These are phyloP conservation scores for Thelaira solivaga DNA, from an alignment of 2,888 invertebrate genomes.

Conservation along the genomic window DNA sequence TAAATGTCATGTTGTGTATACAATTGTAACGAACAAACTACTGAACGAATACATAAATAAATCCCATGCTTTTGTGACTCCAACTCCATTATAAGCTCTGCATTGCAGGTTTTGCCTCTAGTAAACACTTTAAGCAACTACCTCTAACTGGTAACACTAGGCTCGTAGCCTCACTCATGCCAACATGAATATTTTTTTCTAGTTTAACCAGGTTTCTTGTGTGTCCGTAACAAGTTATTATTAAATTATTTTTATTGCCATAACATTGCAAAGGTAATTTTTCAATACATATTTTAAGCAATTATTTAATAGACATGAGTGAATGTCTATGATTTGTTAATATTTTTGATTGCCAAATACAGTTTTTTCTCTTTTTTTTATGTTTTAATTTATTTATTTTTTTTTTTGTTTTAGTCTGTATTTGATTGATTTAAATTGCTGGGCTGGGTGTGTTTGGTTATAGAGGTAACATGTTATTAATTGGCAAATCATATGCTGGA, in stretches of 20 bases:
- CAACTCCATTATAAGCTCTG: neutral
- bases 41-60: neutral
- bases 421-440: conserved; percentile 53
- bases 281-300: conserved; percentile 35
- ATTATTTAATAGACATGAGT: conserved; percentile 28
- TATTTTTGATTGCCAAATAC: conserved; percentile 46
- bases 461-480: conserved; percentile 36
- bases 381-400: neutral
- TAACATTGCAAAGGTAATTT: conserved; percentile 54
- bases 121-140: too few species aligned
- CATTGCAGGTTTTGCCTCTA: conserved; percentile 13
- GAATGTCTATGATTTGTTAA: conserved; percentile 50
- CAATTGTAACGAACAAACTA: too few species aligned
- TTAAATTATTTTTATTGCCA: conserved; percentile 59
- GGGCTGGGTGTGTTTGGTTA: conserved; percentile 36
- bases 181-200: neutral
- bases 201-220: neutral
- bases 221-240: conserved; percentile 47
- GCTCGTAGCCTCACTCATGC: neutral
- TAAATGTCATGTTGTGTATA: conserved; percentile 56
- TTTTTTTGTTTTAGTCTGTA: neutral
- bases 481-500: conserved; percentile 20
- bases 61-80: conserved; percentile 1
- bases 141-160: too few species aligned
- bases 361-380: neutral